phyloP scores from a whole-genome alignment of 2,113 vertebrate species.

The Anguilla japonica region DNA sequence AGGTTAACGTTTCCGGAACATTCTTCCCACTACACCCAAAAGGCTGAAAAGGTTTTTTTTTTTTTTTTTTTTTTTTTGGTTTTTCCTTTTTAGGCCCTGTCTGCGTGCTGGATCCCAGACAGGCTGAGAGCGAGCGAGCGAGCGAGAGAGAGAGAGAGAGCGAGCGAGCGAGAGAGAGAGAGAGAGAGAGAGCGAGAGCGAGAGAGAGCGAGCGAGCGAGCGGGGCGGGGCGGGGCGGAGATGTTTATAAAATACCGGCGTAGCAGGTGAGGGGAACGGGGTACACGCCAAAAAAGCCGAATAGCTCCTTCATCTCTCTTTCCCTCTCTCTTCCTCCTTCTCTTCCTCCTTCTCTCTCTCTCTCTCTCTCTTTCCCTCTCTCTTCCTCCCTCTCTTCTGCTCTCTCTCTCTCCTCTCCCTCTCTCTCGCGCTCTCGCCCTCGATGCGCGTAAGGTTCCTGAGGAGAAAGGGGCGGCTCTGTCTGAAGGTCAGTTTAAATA shows the following conservation, averaged over 20 bases:
- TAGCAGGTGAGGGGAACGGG: not conserved
- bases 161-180: too few relatives aligned
- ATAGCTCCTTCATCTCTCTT: too few relatives aligned
- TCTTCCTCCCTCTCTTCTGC: not conserved
- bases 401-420: not conserved
- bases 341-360: too few relatives aligned
- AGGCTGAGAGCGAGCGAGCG: too few relatives aligned
- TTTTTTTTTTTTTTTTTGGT: not conserved
- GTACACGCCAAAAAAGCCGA: not conserved
- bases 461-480: slow-evolving; percentile 54
- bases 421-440: not conserved
- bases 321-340: not conserved
- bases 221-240: not conserved
- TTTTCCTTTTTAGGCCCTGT: slow-evolving; percentile 3
- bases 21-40: not conserved
- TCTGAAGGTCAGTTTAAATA: slow-evolving; percentile 75
- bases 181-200: too few relatives aligned
- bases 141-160: too few relatives aligned
- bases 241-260: not conserved
- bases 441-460: not conserved
- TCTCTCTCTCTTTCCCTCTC: not conserved
- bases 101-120: not conserved
- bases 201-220: not conserved
- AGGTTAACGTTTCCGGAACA: not conserved
- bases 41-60: not conserved